Evolutionary conservation across 1,140 invertebrate species (phyloP), one percentile per base, ranked within the genome.

Genomic region (Drosophila sp.): DNA sequence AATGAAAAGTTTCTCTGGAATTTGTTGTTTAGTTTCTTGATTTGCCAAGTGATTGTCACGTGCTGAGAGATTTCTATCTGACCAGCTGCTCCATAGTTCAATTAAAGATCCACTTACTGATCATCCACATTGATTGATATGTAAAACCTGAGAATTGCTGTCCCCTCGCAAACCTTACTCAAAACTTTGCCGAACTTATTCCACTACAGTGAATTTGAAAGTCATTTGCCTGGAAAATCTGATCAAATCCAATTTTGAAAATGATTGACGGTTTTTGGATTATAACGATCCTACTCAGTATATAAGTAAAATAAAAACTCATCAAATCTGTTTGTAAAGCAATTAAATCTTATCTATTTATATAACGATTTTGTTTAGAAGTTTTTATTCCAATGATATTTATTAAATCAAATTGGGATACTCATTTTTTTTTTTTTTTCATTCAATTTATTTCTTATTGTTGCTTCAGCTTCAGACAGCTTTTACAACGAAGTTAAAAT

Each of bases 41-140:
- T 65, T 25, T 74, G 40, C 60, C 33, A 55, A 25, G 55, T 50
- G 68, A 73, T 56, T 78, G 74, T 78, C 76, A 77, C 76, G 74
- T 77, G 76, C 75, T 71, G 27, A 50, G 44, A 50, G 44, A 50
- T 50, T 27, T 27, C 23, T 10, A 50, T 50, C 23, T 50, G 2
- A 0, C 2, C 44, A 50, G 44, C 44, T 50, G 44, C 7, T 50
- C 1, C 25, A 27, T 3, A 50, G 44, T 8, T 50, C 1, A 17
- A 7, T 3, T 10, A 23, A 50, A 50, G 44, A 50, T 50, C 44
- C 23, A 10, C 44, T 72, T 27, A 38, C 35, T 47, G 68, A 70
- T 44, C n/a, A 70, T 35, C 1, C 0, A 3, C 7, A 25, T 47
- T 47, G 23, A 23, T 25, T 17, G n/a, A 23, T 44, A 25, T 8